Evolutionary conservation across 2,888 invertebrate species (phyloP).

Genomic region (Leucozona laternaria): DNA sequence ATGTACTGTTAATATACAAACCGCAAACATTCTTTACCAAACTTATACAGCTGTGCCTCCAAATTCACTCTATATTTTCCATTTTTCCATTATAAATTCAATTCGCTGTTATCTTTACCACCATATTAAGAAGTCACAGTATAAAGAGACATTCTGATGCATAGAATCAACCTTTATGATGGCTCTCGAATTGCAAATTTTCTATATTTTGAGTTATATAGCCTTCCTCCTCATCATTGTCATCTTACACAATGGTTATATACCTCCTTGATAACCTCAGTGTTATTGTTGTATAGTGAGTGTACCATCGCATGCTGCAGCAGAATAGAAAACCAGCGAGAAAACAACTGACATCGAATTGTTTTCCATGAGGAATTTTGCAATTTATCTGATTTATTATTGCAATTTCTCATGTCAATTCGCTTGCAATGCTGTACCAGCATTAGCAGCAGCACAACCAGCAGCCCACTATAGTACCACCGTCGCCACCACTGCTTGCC

Average conservation of each 20-base stretch:
- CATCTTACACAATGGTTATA: constrained; percentile 48
- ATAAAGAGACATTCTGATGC: constrained; percentile 23
- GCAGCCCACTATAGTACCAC: constrained; percentile 10
- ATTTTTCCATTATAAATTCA: neutral
- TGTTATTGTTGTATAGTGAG: neutral
- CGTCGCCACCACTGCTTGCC: neutral
- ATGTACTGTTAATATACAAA: neutral
- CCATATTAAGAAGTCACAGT: constrained; percentile 65
- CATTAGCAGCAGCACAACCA: neutral
- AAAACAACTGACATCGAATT: constrained; percentile 74
- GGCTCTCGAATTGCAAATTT: constrained; percentile 31
- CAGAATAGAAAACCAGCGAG: constrained; percentile 38
- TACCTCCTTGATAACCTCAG: constrained; percentile 21
- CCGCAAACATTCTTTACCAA: neutral
- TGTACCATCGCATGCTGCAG: constrained; percentile 2
- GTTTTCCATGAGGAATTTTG: constrained; percentile 74
- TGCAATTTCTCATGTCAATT: constrained; percentile 76
- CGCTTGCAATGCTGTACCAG: constrained; percentile 32
- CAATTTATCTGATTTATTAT: constrained; percentile 76
- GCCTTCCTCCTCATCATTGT: constrained; percentile 61
- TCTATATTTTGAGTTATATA: constrained; percentile 50
- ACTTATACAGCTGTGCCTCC: neutral
- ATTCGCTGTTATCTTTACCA: neutral
- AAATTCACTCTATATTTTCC: neutral
- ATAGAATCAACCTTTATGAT: constrained; percentile 12